Base-by-base conservation (phyloP, 2,797 vertebrate species). In the Gallinago nigripennis region DNA sequence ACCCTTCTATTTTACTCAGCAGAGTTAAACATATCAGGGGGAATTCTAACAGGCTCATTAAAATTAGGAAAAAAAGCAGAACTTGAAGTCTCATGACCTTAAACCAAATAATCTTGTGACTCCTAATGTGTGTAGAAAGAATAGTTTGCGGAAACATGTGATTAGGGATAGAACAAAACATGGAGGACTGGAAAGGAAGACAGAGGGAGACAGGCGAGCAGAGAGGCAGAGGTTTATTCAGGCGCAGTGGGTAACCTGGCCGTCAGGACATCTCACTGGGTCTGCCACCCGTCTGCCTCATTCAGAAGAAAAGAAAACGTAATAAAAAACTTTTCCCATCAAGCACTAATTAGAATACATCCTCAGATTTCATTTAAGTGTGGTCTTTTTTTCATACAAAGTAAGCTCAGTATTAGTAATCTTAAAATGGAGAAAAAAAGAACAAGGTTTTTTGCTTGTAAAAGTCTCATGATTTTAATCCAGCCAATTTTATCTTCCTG, bases 71-170 rank as follows among this genome's bases (percentile, higher is more conserved):
- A 65, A 68, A 92, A 90, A 54, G 10, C 37, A 77, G 75, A 75
- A 92, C 23, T 82, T 71, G 48, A 80, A 81, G 65, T 87, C 88
- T 83, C 17, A 73, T 95, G 95, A 95, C 56, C 21, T 89, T 57
- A 80, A 92, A 80, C 27, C 57, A 85, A 83, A 81, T 69, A 83
- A 93, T 83, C 94, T 92, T 93, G 84, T 95, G 94, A 96, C 58
- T 83, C 8, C 41, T 35, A 80, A 16, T 51, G 57, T 0, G 2
- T 50, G 4, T 20, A 81, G 37, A 85, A 91, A 92, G 35, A 87
- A 68, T 5, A 72, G n/a, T 72, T 86, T 90, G 73, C 1, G 3
- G 58, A 82, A 95, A 60, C 88, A 92, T 91, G 80, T 95, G 95
- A 95, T 79, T 69, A n/a, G 46, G 65, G 28, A 31, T 11, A 86